Base-by-base conservation (phyloP, 1,140 invertebrate species). In the Heliothis virescens region DNA sequence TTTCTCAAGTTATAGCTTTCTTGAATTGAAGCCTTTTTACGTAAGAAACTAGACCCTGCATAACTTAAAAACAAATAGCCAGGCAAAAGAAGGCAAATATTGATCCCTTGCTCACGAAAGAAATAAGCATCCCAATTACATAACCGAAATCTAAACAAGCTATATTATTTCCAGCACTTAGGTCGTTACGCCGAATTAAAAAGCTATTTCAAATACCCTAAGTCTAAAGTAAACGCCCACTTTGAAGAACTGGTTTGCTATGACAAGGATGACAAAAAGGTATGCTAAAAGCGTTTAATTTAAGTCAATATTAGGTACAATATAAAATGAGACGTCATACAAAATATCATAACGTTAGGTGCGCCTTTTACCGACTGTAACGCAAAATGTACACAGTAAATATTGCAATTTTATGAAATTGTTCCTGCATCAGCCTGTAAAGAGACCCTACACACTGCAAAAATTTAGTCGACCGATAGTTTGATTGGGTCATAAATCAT, bases 161-260 rank as follows among this genome's bases (percentile, higher is more conserved):
- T 12, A 1, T 62, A 65, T 67, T 59, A 80, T 16, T 89, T 87
- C 72, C 48, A 92, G 92, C 92, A 92, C 80, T 87, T 94, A 75
- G 92, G 92, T 53, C 89, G 92, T 12, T 94, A 91, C 34, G 63
- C 72, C 7, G 92, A 94, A 81, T 65, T 94, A 53, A 86, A 87
- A 62, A 85, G 75, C 29, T 94, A 94, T 80, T 94, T 90, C 74
- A 84, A 82, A 73, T 74, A 90, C 79, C 92, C 92, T 4, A 92
- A 88, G 81, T 65, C 80, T 11, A 83, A 84, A 57, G 1, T 90
- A 2, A 94, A 92, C 78, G 89, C 85, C 59, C 92, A 92, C 65
- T 92, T 94, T 74, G 92, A 94, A 81, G 92, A 94, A 80, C 73
- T 94, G 26, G 79, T 82, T 29, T 94, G 92, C 52, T 92, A 88